Base-by-base conservation (phyloP, 2,113 vertebrate genomes). In the Merops nubicus region DNA sequence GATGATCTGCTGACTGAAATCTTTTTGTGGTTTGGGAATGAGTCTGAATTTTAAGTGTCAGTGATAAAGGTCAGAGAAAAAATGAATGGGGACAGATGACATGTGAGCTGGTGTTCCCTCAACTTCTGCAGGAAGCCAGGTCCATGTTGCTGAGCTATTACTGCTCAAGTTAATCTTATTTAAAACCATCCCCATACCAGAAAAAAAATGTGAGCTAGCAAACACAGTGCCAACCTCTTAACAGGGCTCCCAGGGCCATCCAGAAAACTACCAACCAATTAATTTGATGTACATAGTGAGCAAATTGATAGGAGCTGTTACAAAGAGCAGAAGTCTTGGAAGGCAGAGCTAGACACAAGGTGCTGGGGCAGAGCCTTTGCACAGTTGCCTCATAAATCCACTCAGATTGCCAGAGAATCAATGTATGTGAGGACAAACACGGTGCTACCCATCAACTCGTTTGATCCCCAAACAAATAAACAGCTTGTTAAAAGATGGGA, bases 131-230 rank as follows among this genome's bases (percentile, higher is more conserved):
- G 83, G 38, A 89, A 25, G 85, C 84, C 76, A 75, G 1, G 1
- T 70, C 74, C 2, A 3, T 43, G 31, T 16, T 80, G 54, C 59
- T 69, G 42, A 88, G 86, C 54, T 84, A 77, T 47, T 75, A 81
- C 29, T 47, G 84, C 68, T 84, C 56, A 7, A 1, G 33, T 40
- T 87, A 47, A 92, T 92, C 56, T 91, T 51, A 40, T 60, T 81
- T 78, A 84, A 93, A 81, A 14, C 38, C 68, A 89, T 56, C 68
- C 78, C 73, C 8, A 1, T 3, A 86, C 6, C 34, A 75, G 54
- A 67, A 74, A 96, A 95, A 87, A 96, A 95, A 87, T 20, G 59
- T 59, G 68, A 92, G 63, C 77, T 7, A 78, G 47, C 51, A 81
- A 94, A 89, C 48, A 50, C 59, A 70, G 22, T 60, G 60, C 84